These are phyloP conservation scores for Morone saxatilis DNA, from an alignment of 2,113 vertebrate genomes.

Conservation along the genomic window DNA sequence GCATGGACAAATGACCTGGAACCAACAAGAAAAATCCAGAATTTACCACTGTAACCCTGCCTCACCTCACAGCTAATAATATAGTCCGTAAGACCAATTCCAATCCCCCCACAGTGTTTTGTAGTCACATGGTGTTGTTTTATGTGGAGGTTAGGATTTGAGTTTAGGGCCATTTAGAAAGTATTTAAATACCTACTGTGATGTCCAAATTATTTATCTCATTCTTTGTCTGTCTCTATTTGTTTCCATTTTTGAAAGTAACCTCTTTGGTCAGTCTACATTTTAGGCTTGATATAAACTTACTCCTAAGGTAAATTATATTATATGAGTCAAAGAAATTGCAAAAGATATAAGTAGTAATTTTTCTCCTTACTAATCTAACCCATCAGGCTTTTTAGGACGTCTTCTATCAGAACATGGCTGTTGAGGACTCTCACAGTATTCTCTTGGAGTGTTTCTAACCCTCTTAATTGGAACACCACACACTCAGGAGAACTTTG, in stretches of 20 bases:
- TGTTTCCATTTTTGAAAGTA: not conserved
- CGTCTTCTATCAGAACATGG: not conserved
- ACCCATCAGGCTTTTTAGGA: not conserved
- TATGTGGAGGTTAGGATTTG: constrained; percentile 20
- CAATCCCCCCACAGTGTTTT: not conserved
- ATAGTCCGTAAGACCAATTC: constrained; percentile 21
- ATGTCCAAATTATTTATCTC: constrained; percentile 5
- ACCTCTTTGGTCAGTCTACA: not conserved
- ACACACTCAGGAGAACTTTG: not conserved
- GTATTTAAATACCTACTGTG: constrained; percentile 8
- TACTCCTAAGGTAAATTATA: not conserved
- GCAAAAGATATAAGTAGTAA: not conserved
- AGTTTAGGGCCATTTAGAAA: constrained; percentile 2
- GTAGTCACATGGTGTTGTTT: constrained; percentile 37
- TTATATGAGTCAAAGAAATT: not conserved
- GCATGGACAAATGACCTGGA: constrained; percentile 58
- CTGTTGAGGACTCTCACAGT: not conserved
- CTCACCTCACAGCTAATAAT: constrained; percentile 35
- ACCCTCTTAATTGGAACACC: not conserved
- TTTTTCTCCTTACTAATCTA: not conserved
- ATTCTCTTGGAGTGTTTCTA: not conserved
- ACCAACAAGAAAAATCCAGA: constrained; percentile 58
- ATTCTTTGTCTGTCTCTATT: not conserved
- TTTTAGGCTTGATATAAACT: not conserved
- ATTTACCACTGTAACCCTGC: constrained; percentile 36